A percentile compares a stretch with the other conserved stretches of the same genome.
Conservation (phyloP, 2,888 invertebrate genomes). For the Eumerus sabulonum region DNA sequence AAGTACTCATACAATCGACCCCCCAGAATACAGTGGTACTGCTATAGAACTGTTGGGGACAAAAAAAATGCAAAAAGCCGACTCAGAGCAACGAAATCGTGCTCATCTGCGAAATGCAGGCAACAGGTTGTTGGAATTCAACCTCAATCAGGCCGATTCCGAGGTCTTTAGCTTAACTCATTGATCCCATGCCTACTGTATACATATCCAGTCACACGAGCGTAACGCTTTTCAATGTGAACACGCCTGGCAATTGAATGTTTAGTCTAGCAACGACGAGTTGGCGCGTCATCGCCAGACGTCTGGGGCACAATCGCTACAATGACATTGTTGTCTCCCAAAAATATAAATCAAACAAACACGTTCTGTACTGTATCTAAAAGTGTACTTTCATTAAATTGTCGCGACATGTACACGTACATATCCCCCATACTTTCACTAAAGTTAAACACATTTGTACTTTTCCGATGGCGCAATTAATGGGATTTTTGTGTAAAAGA, state of each 20-base stretch:
- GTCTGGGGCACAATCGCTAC: conserved; percentile 9
- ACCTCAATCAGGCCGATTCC: no score
- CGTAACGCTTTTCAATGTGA: conserved; percentile 23
- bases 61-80: no score
- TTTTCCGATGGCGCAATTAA: conserved; percentile 63
- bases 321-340: conserved; percentile 6
- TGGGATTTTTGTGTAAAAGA: conserved; percentile 58
- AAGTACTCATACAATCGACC: no score
- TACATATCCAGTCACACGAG: no score
- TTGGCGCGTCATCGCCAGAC: conserved; percentile 22
- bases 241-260: conserved; percentile 45
- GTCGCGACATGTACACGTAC: conserved; percentile 23
- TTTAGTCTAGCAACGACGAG: conserved; percentile 47
- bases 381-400: conserved; percentile 29
- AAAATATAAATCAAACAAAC: conserved; percentile 5
- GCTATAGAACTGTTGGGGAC: no score
- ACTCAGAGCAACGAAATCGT: no score
- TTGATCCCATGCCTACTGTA: background rate
- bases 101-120: no score
- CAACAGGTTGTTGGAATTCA: no score
- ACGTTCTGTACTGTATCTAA: background rate
- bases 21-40: no score
- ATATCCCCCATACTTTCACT: background rate
- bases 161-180: no score
- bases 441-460: conserved; percentile 49